Conservation (phyloP, 2,888 invertebrate species). For the Parnassius glacialis region DNA sequence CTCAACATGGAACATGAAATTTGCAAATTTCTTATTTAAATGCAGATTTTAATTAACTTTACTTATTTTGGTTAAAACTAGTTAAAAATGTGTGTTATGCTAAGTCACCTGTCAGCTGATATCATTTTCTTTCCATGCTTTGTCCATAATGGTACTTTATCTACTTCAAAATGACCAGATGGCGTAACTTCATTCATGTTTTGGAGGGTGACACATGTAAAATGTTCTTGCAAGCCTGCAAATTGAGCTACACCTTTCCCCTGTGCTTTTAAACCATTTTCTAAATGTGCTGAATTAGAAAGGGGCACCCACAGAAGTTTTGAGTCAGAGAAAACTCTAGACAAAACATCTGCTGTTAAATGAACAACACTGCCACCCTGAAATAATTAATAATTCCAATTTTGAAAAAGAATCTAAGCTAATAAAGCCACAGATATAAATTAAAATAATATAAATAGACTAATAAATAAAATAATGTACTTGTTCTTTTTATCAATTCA, state of each 20-base stretch:
- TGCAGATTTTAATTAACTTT: too few relatives aligned
- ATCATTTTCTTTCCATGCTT: conserved; percentile 87
- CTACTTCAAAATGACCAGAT: conserved; percentile 86
- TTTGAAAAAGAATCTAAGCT: too few relatives aligned
- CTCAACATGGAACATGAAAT: too few relatives aligned
- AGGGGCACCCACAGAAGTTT: conserved; percentile 87
- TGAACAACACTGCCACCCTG: conserved; percentile 92
- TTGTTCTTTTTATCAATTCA: too few relatives aligned
- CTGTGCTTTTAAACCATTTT: conserved; percentile 83
- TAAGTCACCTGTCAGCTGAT: conserved; percentile 76
- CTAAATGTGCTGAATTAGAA: conserved; percentile 84
- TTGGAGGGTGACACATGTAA: conserved; percentile 80
- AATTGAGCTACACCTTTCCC: conserved; percentile 85
- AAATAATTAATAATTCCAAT: conserved; percentile 33
- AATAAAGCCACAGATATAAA: too few relatives aligned
- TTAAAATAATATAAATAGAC: too few relatives aligned
- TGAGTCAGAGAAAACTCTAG: conserved; percentile 81
- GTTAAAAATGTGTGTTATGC: too few relatives aligned
- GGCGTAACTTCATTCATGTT: conserved; percentile 85
- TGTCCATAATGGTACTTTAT: conserved; percentile 88
- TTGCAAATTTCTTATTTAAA: too few relatives aligned
- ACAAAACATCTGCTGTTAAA: conserved; percentile 88
- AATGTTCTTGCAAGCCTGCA: conserved; percentile 81
- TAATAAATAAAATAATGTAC: too few relatives aligned
- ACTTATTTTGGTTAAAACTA: too few relatives aligned